phyloP scores from a whole-genome alignment of 2,888 invertebrate species.

The Amphiduros pacificus region DNA sequence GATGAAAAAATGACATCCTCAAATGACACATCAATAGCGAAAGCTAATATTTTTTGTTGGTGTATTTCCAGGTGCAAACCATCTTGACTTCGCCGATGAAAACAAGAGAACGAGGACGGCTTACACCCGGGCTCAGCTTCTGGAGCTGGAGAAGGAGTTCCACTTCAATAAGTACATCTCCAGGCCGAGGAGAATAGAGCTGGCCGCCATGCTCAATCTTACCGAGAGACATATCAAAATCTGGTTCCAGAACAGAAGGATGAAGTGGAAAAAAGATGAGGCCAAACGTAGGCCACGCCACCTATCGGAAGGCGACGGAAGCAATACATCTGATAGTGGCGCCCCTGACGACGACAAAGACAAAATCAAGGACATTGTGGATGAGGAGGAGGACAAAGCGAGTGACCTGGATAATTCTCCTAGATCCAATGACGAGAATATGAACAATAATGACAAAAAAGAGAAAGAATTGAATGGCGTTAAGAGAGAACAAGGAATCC shows the following conservation, averaged over 20 bases:
- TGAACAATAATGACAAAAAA: neutral
- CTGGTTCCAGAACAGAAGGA: slow-evolving; percentile 55
- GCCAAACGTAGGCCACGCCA: slow-evolving; percentile 51
- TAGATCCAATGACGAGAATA: neutral
- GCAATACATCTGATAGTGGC: neutral
- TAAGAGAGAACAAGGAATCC: neutral
- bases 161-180: slow-evolving; percentile 98
- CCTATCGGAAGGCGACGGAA: slow-evolving; percentile 23
- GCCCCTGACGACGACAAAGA: neutral
- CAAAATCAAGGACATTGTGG: neutral
- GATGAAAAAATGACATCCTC: no score
- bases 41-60: no score
- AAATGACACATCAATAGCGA: no score
- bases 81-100: slow-evolving; percentile 53
- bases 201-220: slow-evolving; percentile 92
- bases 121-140: slow-evolving; percentile 94
- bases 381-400: no score
- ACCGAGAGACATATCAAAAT: slow-evolving; percentile 84
- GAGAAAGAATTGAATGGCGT: neutral
- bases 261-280: slow-evolving; percentile 59
- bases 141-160: slow-evolving; percentile 97
- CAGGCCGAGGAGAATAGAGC: slow-evolving; percentile 93
- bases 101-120: slow-evolving; percentile 86
- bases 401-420: no score
- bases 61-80: slow-evolving; percentile 52